Evolutionary conservation across 2,797 vertebrate species (phyloP).

Genomic region (Sebastes reedi): DNA sequence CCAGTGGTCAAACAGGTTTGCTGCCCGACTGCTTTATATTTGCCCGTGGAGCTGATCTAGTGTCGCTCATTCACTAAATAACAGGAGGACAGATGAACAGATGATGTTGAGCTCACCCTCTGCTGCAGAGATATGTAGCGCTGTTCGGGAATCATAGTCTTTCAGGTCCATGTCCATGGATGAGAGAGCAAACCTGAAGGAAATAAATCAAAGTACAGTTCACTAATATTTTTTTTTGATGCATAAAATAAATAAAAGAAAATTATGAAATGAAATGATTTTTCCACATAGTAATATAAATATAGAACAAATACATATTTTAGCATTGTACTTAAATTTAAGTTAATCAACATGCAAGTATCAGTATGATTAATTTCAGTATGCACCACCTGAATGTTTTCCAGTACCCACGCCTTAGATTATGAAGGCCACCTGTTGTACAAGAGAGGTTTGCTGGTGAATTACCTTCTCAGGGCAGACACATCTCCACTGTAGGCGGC

Average conservation of each 20-base stretch:
- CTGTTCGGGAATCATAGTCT: slow-evolving; percentile 89
- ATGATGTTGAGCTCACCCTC: slow-evolving; percentile 80
- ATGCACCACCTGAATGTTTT: background rate
- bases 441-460: background rate
- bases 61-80: background rate
- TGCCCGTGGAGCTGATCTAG: background rate
- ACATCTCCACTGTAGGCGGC: slow-evolving; percentile 90
- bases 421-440: background rate
- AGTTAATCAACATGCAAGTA: background rate
- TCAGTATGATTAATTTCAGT: background rate
- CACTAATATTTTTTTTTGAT: background rate
- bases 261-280: background rate
- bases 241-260: background rate
- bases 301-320: background rate
- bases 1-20: background rate
- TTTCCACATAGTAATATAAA: background rate
- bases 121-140: slow-evolving; percentile 87
- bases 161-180: slow-evolving; percentile 90
- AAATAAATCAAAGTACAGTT: background rate
- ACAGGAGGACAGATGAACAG: background rate
- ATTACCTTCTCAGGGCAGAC: slow-evolving; percentile 87
- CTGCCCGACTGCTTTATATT: background rate
- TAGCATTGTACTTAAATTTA: too few relatives aligned
- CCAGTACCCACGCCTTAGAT: background rate
- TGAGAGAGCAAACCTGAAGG: slow-evolving; percentile 87